A percentile compares a stretch with the other conserved stretches of the same genome.
Conservation (phyloP, 1,140 invertebrate species). For the Telenomus remus region DNA sequence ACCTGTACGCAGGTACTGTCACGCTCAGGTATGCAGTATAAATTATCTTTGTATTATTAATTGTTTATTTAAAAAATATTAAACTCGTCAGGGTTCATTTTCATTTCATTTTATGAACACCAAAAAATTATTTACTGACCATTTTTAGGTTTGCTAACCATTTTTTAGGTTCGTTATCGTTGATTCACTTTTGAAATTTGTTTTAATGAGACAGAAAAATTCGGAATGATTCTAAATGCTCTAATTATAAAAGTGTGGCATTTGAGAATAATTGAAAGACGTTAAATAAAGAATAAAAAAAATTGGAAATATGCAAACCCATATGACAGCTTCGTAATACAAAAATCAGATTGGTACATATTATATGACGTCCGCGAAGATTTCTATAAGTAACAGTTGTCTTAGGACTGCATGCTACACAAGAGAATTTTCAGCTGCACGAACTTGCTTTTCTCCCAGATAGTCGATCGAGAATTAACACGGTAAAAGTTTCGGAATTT, state of each 20-base stretch:
- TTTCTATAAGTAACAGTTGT: constrained; percentile 59
- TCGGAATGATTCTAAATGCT: no score
- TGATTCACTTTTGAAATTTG: no score
- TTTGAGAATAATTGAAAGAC: no score
- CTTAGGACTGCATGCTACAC: constrained; percentile 49
- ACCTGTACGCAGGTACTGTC: constrained; percentile 18
- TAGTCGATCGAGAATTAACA: constrained; percentile 57
- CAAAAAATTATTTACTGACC: no score
- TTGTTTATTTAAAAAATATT: no score
- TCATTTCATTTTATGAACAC: no score
- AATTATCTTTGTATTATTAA: neutral
- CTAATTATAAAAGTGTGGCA: no score
- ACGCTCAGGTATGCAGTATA: constrained; percentile 18
- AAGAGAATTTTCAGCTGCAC: constrained; percentile 49
- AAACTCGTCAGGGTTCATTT: no score
- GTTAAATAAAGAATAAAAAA: no score
- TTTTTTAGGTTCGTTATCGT: no score
- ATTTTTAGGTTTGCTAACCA: no score
- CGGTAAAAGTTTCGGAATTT: constrained; percentile 59
- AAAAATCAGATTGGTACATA: neutral
- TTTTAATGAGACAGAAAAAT: no score
- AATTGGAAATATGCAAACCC: neutral
- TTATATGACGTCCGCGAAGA: constrained; percentile 40
- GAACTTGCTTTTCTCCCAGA: constrained; percentile 57
- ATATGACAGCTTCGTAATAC: neutral